Evolutionary conservation across 2,113 vertebrate genomes (phyloP), one percentile per base, ranked within the genome.

Genomic region (Picathartes gymnocephalus): DNA sequence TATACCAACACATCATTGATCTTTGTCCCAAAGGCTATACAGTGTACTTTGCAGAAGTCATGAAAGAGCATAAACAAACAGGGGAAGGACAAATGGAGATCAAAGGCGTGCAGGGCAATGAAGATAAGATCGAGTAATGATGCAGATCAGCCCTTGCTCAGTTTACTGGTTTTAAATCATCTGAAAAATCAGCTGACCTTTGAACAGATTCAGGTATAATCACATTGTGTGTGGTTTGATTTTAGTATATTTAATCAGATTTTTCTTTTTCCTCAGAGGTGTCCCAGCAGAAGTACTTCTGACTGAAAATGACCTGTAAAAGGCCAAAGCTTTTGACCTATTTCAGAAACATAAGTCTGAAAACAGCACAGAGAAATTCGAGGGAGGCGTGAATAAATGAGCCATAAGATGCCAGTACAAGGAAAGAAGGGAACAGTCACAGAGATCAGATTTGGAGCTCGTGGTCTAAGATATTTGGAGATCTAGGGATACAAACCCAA

Each of bases 121-220:
- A 88, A 51, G 66, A 77, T 56, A 88, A 85, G 39, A 66, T 78
- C 47, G 39, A 72, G 30, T 73, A 93, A 83, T 62, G 47, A 65
- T 83, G 33, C 13, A 4, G 77, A 80, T 80, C 82, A 81, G 23
- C 42, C 50, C 31, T 86, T 86, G 61, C 42, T 51, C 54, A 66
- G 66, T 45, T 40, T 47, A 60, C 92, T 86, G 21, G 33, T 66
- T 92, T 90, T 70, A 95, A 83, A 90, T 50, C 0, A 0, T 61
- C 80, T 86, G 57, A 80, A 94, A 87, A 95, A 83, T 80, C 82
- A 86, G n/a, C 48, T 93, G 76, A 92, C 71, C 25, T 85, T 90
- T 19, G 8, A 72, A 35, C 12, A 77, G 54, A 39, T 68, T 76
- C 25, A 84, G 53, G n/a, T 44, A 70, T 81, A 84, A 73, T 62